Evolutionary conservation across 2,797 vertebrate species (phyloP), one percentile per base, ranked within the genome.

Genomic region (Melanotaenia maccullochi): DNA sequence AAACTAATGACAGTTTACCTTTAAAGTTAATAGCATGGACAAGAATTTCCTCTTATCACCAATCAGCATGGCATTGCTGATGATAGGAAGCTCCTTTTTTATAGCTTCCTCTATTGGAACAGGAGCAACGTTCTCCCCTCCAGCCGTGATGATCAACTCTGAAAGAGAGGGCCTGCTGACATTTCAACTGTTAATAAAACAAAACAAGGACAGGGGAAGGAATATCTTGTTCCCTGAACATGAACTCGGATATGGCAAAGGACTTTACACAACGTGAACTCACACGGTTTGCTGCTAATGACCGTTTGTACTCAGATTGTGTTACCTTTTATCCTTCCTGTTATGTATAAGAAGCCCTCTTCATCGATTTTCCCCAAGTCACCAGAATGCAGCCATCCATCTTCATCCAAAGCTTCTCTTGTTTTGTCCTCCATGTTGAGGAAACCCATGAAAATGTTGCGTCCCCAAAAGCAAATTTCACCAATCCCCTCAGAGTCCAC

Each of bases 391-490:
- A 97, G 91, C 96, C 96, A 97, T 51, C 95, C 95, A 0, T 96
- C 95, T 5, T 95, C 85, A 62, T 96, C 95, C 35, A 97, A 89
- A 44, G 89, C 90, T 68, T 96, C 94, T 55, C 88, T 85, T 1
- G 96, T 97, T 90, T 94, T 96, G 62, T 96, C 94, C 76, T 96
- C 94, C 95, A 96, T 94, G 88, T 97, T 96, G 66, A 97, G 92
- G 79, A 96, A 97, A 65, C 96, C 96, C 96, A 97, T 97, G 89
- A 97, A 97, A 85, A 97, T 66, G 11, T 92, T 96, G 30, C 96
- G 94, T 66, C 96, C 96, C 96, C 96, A 97, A 75, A 97, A 94
- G 81, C 96, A 97, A 81, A 97, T 93, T 89, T 97, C 95, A 4
- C 96, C 96, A 0, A 78, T 89, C 61, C 95, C 96, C 0, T 94